These are phyloP conservation scores for Propithecus deckenii DNA, from an alignment of 2,797 vertebrate species.

Conservation along the genomic window DNA sequence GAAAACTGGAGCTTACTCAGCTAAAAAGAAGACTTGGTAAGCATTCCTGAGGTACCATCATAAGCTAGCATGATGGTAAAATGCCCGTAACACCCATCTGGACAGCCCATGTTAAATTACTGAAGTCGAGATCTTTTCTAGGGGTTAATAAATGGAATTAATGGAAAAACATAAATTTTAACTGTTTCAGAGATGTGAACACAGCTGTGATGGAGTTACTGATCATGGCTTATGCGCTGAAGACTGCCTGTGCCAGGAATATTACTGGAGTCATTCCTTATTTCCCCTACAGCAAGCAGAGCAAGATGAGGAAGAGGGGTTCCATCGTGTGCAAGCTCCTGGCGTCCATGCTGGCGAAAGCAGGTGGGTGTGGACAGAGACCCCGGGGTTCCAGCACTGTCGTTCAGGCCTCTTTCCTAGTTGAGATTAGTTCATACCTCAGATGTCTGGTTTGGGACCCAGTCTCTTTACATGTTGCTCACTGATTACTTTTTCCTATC, in stretches of 20 bases:
- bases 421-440: fast-evolving
- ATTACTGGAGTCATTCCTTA: slow-evolving; percentile 99
- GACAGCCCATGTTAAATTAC: neutral
- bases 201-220: slow-evolving; percentile 98
- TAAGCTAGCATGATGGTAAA: neutral
- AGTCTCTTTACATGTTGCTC: fast-evolving
- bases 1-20: neutral
- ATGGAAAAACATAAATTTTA: neutral
- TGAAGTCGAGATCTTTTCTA: neutral
- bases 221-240: slow-evolving; percentile 97
- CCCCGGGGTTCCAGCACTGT: fast-evolving
- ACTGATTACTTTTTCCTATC: neutral
- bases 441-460: fast-evolving
- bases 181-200: slow-evolving; percentile 94
- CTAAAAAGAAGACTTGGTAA: neutral
- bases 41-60: fast-evolving
- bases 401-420: fast-evolving
- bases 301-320: slow-evolving; percentile 99
- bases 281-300: slow-evolving; percentile 99
- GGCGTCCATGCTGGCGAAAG: slow-evolving; percentile 98
- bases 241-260: slow-evolving; percentile 97
- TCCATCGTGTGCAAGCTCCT: slow-evolving; percentile 98
- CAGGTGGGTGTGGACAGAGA: slow-evolving; percentile 85
- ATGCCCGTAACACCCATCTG: fast-evolving
- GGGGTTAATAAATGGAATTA: neutral